Evolutionary conservation across 2,888 invertebrate species (phyloP), one percentile per base, ranked within the genome.

Genomic region (Trichopoda pennipes): DNA sequence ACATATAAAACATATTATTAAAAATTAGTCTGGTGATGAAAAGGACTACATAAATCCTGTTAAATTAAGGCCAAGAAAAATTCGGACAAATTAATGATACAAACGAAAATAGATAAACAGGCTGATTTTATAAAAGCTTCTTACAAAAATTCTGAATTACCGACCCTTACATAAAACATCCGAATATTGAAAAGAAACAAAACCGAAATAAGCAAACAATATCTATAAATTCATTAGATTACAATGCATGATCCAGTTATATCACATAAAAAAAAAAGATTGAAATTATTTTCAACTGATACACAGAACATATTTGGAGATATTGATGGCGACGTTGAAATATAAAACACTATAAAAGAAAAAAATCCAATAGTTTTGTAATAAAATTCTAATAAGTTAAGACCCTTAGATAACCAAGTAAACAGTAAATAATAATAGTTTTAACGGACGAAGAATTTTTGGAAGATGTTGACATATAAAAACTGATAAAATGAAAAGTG

Each of bases 241-340:
- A 0, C 47, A 60, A 32, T 87, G 3, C 89, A 89, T 53, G 77
- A 87, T 58, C 89, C 89, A 0, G 86, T 87, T 32, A 44, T 88
- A 17, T 76, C 87, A 0, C 83, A 78, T 0, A 89, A 89, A 64
- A 60, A 84, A 14, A 89, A 89, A 70, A 4, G 61, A 0, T 49
- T 89, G 10, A 84, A 81, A 10, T 63, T 81, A 1, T 81, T 86
- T 3, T 85, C 85, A 0, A 85, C 84, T 6, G 85, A 89, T 16
- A 88, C 90, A n/a, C 70, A 85, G 12, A 85, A 85, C 28, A 88
- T 90, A 44, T 90, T 90, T 66, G 90, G 90, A 0, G 79, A 74
- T 3, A 61, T 68, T 49, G 32, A 85, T 4, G 61, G 86, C 0
- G 80, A 89, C 79, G 84, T 86, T 17, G 79, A 84, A 2, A 80